Conservation (phyloP, 2,797 vertebrate genomes). For the Fratercula arctica region DNA sequence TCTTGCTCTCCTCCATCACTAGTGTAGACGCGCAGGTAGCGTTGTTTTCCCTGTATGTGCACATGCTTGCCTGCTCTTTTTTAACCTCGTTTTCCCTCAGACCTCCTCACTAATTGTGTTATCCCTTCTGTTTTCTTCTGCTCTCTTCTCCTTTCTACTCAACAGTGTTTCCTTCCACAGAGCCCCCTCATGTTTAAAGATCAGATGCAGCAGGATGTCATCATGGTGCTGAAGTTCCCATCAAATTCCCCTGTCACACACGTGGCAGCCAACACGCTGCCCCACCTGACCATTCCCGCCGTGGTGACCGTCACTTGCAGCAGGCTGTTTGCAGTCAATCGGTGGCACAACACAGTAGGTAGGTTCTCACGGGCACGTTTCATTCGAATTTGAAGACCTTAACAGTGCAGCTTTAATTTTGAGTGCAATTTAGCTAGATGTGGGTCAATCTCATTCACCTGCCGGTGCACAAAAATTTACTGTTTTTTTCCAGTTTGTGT, state of each 20-base stretch:
- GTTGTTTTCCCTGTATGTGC: slow-evolving; percentile 62
- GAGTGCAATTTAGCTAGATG: not conserved
- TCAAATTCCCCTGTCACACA: slow-evolving; percentile 97
- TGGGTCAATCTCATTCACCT: not conserved
- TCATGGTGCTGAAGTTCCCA: slow-evolving; percentile 98
- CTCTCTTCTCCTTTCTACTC: slow-evolving; percentile 84
- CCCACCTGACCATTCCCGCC: slow-evolving; percentile 92
- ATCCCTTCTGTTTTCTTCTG: slow-evolving; percentile 78
- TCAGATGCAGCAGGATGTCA: slow-evolving; percentile 99
- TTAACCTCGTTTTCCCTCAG: slow-evolving; percentile 76
- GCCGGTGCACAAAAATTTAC: not conserved
- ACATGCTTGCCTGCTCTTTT: slow-evolving; percentile 70
- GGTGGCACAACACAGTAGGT: slow-evolving; percentile 98
- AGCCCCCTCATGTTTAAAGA: slow-evolving; percentile 99
- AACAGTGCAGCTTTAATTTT: not conserved
- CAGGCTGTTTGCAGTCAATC: slow-evolving; percentile 93
- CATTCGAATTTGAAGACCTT: not conserved
- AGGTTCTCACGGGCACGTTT: slow-evolving; percentile 38
- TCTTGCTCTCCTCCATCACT: slow-evolving; percentile 43
- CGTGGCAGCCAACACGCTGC: slow-evolving; percentile 94
- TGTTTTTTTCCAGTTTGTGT: not conserved
- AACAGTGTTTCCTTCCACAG: slow-evolving; percentile 99
- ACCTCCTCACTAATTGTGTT: slow-evolving; percentile 81
- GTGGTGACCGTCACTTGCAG: slow-evolving; percentile 97
- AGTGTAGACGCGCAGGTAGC: not conserved